Evolutionary conservation across 2,113 vertebrate genomes (phyloP).

Genomic region (Strix uralensis): DNA sequence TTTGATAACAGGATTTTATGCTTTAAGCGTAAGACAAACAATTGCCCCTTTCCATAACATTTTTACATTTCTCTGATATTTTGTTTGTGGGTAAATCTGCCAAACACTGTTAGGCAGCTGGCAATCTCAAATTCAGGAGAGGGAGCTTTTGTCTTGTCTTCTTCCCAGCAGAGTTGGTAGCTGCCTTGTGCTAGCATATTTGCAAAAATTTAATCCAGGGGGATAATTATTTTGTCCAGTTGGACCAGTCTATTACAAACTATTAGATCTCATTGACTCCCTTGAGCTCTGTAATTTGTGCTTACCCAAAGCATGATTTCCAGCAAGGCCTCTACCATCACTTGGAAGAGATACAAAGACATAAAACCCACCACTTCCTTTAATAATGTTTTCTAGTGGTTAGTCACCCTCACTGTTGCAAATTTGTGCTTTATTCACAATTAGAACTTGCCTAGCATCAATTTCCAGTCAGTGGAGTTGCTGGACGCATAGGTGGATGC

Average conservation of each 20-base stretch:
- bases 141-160: neutral
- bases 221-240: neutral
- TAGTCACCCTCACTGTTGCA: conserved; percentile 28
- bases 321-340: neutral
- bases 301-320: neutral
- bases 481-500: neutral
- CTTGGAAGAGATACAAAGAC: neutral
- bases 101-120: neutral
- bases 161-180: neutral
- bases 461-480: neutral
- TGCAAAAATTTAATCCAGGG: neutral
- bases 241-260: neutral
- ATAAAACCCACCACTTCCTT: neutral
- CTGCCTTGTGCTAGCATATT: neutral
- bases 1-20: neutral
- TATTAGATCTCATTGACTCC: neutral
- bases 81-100: neutral
- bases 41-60: neutral
- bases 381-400: conserved; percentile 21
- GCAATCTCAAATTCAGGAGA: neutral
- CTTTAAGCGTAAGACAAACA: neutral
- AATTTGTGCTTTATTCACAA: conserved; percentile 38
- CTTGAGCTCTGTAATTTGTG: neutral
- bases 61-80: neutral
- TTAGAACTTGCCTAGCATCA: conserved; percentile 31